phyloP scores from a whole-genome alignment of 1,140 invertebrate genomes.

The Drosophila tropicalis region DNA sequence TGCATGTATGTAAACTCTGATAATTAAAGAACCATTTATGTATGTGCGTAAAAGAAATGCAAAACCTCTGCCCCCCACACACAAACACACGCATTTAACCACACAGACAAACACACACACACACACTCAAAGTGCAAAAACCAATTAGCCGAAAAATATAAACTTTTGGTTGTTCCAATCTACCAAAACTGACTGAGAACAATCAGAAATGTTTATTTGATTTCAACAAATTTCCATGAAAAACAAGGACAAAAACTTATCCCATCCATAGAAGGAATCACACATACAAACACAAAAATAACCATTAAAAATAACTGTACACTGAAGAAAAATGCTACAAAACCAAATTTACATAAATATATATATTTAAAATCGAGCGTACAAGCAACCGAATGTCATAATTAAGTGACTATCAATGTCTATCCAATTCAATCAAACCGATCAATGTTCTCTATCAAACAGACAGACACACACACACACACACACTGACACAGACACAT shows the following conservation, averaged over 20 bases:
- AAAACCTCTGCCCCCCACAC: conserved; percentile 29
- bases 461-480: conserved; percentile 24
- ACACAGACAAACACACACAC: conserved; percentile 17
- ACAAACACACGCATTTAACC: too few relatives aligned
- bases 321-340: conserved; percentile 14
- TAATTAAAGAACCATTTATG: conserved; percentile 59
- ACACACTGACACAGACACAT: conserved; percentile 11
- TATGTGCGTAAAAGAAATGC: conserved; percentile 60
- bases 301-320: conserved; percentile 19
- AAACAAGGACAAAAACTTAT: background rate
- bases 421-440: conserved; percentile 74
- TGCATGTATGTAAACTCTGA: conserved; percentile 48
- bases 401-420: conserved; percentile 76
- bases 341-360: conserved; percentile 16
- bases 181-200: background rate
- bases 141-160: conserved; percentile 25
- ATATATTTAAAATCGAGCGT: conserved; percentile 41
- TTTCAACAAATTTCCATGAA: background rate
- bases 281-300: background rate
- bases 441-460: conserved; percentile 39
- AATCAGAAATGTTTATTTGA: background rate
- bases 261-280: background rate
- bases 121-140: conserved; percentile 27
- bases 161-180: background rate
- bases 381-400: conserved; percentile 61